Conservation (phyloP, 2,113 vertebrate genomes). For the Triplophysa rosa region DNA sequence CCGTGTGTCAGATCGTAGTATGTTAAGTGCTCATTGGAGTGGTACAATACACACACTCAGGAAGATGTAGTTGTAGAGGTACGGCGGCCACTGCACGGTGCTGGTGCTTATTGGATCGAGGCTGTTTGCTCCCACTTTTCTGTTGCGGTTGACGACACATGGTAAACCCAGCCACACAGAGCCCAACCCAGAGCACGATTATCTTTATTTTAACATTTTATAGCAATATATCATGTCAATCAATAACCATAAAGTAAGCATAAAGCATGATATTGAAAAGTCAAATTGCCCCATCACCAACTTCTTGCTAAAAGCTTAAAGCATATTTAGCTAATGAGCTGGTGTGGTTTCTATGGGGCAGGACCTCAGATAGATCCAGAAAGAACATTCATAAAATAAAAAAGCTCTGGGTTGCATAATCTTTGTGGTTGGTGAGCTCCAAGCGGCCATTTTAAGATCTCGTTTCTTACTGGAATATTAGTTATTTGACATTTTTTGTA, state of each 20-base stretch:
- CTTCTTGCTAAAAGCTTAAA: slow-evolving; percentile 68
- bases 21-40: neutral
- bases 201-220: neutral
- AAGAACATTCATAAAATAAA: slow-evolving; percentile 3
- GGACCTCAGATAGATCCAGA: slow-evolving; percentile 47
- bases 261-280: neutral
- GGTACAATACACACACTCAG: neutral
- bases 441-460: slow-evolving; percentile 93
- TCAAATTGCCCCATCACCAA: slow-evolving; percentile 52
- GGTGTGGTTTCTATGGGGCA: slow-evolving; percentile 60
- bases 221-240: neutral
- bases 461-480: neutral
- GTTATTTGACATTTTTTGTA: neutral
- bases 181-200: slow-evolving; percentile 79
- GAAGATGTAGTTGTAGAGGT: slow-evolving; percentile 75
- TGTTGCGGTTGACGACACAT: slow-evolving; percentile 99
- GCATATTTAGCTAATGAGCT: slow-evolving; percentile 71
- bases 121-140: slow-evolving; percentile 99
- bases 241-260: neutral
- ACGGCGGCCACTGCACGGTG: slow-evolving; percentile 90
- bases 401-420: slow-evolving; percentile 84
- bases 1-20: neutral
- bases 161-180: slow-evolving; percentile 96
- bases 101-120: slow-evolving; percentile 97
- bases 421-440: slow-evolving; percentile 92